These are phyloP conservation scores for Pristionchus japonicus DNA, from an alignment of 2,888 invertebrate genomes.

Conservation along the genomic window DNA sequence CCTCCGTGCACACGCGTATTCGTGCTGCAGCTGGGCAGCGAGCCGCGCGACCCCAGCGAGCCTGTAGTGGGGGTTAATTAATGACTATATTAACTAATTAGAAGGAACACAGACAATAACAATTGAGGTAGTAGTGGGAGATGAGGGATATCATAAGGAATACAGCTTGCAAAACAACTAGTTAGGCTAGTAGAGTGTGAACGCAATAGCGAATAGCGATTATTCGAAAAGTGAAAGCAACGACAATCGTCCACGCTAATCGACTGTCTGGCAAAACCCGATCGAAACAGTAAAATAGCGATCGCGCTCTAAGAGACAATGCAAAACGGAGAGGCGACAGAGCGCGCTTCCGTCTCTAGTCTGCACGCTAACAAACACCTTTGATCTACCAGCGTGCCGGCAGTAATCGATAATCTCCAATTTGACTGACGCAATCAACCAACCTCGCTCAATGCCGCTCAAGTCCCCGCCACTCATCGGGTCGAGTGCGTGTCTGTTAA, in stretches of 20 bases:
- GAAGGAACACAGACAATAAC: neutral
- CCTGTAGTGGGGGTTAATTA: neutral
- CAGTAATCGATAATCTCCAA: neutral
- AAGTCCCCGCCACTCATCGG: slow-evolving; percentile 37
- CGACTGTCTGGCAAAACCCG: too few species aligned
- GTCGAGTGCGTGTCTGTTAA: neutral
- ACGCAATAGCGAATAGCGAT: too few species aligned
- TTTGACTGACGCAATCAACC: neutral
- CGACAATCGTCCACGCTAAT: too few species aligned
- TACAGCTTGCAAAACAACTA: too few species aligned
- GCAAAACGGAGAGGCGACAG: neutral
- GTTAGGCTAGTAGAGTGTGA: too few species aligned
- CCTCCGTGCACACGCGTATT: slow-evolving; percentile 3
- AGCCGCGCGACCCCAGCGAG: slow-evolving; percentile 39
- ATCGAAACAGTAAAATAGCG: too few species aligned
- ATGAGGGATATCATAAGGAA: too few species aligned
- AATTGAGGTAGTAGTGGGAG: neutral
- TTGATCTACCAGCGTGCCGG: neutral
- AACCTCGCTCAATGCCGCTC: slow-evolving; percentile 32
- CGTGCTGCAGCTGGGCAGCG: slow-evolving; percentile 42
- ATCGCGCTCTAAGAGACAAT: too few species aligned
- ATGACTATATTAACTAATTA: too few species aligned
- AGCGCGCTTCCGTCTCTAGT: neutral
- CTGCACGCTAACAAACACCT: neutral
- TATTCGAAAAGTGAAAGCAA: too few species aligned